Conservation (phyloP, 1,140 invertebrate genomes). For the Spodoptera litura region DNA sequence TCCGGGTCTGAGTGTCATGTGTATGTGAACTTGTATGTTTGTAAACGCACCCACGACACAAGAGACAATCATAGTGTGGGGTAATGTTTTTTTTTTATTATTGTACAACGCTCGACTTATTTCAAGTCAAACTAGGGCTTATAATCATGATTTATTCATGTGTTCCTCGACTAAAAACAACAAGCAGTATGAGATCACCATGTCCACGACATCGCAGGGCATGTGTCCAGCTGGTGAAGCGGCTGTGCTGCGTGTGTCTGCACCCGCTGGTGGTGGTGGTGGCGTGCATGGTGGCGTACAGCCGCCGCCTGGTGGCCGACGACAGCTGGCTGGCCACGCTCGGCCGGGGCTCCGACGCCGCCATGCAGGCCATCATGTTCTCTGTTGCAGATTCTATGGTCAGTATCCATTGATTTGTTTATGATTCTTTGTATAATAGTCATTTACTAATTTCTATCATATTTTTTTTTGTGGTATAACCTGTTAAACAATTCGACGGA, state of each 20-base stretch:
- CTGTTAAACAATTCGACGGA: too few relatives aligned
- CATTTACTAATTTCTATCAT: too few relatives aligned
- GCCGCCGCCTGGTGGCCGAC: constrained; percentile 88
- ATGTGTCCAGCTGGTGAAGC: constrained; percentile 73
- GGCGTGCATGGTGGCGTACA: constrained; percentile 87
- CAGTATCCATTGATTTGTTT: constrained; percentile 49
- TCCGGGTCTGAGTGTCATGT: too few relatives aligned
- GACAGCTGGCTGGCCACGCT: constrained; percentile 85
- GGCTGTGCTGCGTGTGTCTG: constrained; percentile 87
- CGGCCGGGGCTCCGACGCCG: constrained; percentile 87
- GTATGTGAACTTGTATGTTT: neutral
- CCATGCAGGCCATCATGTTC: constrained; percentile 92
- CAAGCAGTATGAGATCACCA: too few relatives aligned
- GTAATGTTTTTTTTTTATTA: neutral
- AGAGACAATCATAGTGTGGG: too few relatives aligned
- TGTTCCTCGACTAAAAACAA: too few relatives aligned
- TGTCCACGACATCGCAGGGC: constrained; percentile 53
- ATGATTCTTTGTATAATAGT: too few relatives aligned
- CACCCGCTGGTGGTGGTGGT: constrained; percentile 90
- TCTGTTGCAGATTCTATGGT: constrained; percentile 93
- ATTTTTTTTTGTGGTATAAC: too few relatives aligned
- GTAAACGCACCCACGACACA: too few relatives aligned
- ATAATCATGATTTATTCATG: too few relatives aligned
- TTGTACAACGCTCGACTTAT: too few relatives aligned
- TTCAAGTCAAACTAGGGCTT: too few relatives aligned